These are phyloP conservation scores for Venusia cambrica DNA, from an alignment of 2,888 invertebrate species.

Conservation along the genomic window DNA sequence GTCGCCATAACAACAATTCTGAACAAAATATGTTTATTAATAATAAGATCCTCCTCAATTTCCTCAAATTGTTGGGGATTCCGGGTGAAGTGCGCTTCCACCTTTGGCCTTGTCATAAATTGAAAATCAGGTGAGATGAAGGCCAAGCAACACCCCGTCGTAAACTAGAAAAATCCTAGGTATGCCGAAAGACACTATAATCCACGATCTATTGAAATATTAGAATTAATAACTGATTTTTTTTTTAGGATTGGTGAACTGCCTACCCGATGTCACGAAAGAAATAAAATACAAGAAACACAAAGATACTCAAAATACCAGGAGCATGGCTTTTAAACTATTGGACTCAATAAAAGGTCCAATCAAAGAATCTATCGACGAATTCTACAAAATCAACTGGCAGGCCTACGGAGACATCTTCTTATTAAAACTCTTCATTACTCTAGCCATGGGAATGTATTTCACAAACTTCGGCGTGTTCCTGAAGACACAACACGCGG, in stretches of 20 bases:
- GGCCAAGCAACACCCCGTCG: too few species aligned
- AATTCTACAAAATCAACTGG: conserved; percentile 75
- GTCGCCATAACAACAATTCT: too few species aligned
- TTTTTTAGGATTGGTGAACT: conserved; percentile 41
- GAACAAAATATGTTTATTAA: too few species aligned
- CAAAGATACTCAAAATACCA: conserved; percentile 13
- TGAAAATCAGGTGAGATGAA: too few species aligned
- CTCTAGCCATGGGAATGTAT: conserved; percentile 68
- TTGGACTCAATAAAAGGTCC: conserved; percentile 33
- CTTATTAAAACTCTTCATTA: conserved; percentile 67
- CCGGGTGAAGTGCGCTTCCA: too few species aligned
- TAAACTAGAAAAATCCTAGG: too few species aligned
- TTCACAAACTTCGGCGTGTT: conserved; percentile 70
- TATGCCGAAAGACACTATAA: too few species aligned
- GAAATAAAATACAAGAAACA: conserved; percentile 28
- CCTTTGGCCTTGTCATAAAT: too few species aligned
- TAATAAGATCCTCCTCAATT: too few species aligned
- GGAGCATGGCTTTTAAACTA: conserved; percentile 31
- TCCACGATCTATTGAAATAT: too few species aligned
- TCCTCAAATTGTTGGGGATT: too few species aligned
- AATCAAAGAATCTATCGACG: conserved; percentile 51
- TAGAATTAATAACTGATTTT: neutral
- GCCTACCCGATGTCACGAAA: conserved; percentile 34
- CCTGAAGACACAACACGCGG: conserved; percentile 60
- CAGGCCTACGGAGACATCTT: conserved; percentile 73